Percentiles rank a stretch among this genome's conserved stretches.
Evolutionary conservation across 2,113 vertebrate genomes (phyloP).

Genomic region (Ia io): DNA sequence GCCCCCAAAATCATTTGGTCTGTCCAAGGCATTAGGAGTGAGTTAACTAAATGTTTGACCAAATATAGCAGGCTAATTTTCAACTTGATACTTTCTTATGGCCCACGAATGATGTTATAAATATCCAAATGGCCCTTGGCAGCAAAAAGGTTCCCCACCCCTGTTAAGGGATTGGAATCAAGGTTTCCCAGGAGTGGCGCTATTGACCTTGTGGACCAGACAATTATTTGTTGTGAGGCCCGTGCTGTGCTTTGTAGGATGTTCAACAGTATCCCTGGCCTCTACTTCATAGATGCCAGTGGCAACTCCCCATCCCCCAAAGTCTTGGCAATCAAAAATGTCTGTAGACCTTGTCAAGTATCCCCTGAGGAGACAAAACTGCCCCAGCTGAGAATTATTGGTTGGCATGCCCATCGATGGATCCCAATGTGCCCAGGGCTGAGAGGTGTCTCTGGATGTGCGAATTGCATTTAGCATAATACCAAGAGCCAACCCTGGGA

Average conservation of each 20-base stretch:
- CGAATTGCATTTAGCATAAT: neutral
- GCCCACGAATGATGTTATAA: too few relatives aligned
- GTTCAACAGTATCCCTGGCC: neutral
- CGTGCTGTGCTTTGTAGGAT: too few relatives aligned
- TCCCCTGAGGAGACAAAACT: neutral
- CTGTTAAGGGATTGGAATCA: neutral
- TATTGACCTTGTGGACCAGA: neutral
- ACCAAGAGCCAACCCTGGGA: neutral
- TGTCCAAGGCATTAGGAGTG: too few relatives aligned
- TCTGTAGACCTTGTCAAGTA: neutral
- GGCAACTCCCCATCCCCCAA: neutral
- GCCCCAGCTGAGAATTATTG: neutral
- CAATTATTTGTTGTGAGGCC: rapidly evolving
- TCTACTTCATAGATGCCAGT: neutral
- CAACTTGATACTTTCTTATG: too few relatives aligned
- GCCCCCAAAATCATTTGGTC: too few relatives aligned
- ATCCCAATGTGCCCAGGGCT: neutral
- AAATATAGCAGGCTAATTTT: too few relatives aligned
- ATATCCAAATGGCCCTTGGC: too few relatives aligned
- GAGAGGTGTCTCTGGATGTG: neutral
- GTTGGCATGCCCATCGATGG: neutral
- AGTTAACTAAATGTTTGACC: too few relatives aligned
- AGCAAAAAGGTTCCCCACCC: too few relatives aligned
- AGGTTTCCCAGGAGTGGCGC: neutral
- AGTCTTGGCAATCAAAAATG: neutral